Conservation (phyloP, 2,888 invertebrate genomes). For the Melolontha melolontha region DNA sequence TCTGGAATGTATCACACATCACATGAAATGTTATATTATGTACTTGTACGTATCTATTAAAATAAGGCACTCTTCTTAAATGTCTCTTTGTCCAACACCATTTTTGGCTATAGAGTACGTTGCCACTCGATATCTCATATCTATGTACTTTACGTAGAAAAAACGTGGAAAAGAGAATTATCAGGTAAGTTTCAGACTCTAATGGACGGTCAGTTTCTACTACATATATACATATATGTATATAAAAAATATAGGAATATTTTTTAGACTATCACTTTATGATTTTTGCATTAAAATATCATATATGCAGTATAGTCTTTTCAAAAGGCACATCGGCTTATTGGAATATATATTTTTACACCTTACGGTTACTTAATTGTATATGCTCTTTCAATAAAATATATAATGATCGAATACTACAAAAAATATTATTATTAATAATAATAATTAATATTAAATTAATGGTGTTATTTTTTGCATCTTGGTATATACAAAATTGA, state of each 20-base stretch:
- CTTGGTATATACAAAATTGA: slow-evolving; percentile 13
- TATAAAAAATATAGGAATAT: slow-evolving; percentile 5
- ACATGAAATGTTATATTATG: slow-evolving; percentile 36
- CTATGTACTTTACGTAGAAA: slow-evolving; percentile 14
- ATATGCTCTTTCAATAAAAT: no score
- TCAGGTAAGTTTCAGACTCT: slow-evolving; percentile 32
- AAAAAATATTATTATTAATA: no score
- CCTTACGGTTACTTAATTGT: no score
- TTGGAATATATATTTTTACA: no score
- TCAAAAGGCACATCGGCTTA: no score
- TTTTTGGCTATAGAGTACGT: slow-evolving; percentile 23
- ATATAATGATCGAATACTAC: no score
- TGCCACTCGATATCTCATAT: slow-evolving; percentile 39
- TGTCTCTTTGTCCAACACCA: slow-evolving; percentile 43
- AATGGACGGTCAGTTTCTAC: slow-evolving; percentile 15
- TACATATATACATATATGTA: background rate
- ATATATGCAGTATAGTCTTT: no score
- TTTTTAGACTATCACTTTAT: no score
- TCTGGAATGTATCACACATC: slow-evolving; percentile 45
- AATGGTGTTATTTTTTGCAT: background rate
- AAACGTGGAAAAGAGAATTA: slow-evolving; percentile 25
- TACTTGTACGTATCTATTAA: slow-evolving; percentile 29
- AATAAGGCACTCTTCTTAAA: slow-evolving; percentile 39
- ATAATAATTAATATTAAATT: background rate
- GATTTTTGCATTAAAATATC: no score